Base-by-base conservation (phyloP, 1,140 invertebrate genomes). In the Parasteatoda tepidariorum region DNA sequence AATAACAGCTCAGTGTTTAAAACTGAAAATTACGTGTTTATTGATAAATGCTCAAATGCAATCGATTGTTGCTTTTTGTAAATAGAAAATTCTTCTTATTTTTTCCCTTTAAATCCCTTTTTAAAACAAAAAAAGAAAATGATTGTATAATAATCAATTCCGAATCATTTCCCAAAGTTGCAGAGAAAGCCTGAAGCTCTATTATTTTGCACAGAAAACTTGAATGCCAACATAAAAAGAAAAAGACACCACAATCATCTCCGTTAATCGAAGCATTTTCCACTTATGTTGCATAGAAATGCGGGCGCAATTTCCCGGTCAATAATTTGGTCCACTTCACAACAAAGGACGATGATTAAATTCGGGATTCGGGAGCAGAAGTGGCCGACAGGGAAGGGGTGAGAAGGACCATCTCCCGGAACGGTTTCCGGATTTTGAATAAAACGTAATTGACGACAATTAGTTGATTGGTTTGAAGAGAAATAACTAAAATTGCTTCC, bases 381-480 rank as follows among this genome's bases (percentile, higher is more conserved):
- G 31, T 24, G 41, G 31, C 31, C 26, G 68, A 55, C 71, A 61
- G 55, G 54, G n/a, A 54, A 3, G n/a, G 26, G 38, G 33, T 13
- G 57, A 33, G 11, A 41, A 30, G 73, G 26, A 22, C 31, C 34
- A 26, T 6, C 57, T 41, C 22, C 31, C 2, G 33, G 28, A 48
- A 61, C 26, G 78, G 24, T 61, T 82, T 82, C 78, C 78, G 78
- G 78, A 64, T 24, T 41, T 22, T 71, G 78, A 82, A 82, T 82
- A 33, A 71, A 48, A 26, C 54, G 78, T 82, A 82, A 82, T 82
- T 82, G 78, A 71, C 78, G 78, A 82, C 78, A 82, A 82, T 82
- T 82, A 82, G 78, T 82, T 71, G 78, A 82, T 70, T 67, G 55
- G 78, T 62, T 82, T 33, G 48, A 67, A 57, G 41, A 22, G 38